Percentiles rank a stretch among this genome's conserved stretches.
Evolutionary conservation across 2,888 invertebrate species (phyloP).

Genomic region (Tetramorium bicarinatum): DNA sequence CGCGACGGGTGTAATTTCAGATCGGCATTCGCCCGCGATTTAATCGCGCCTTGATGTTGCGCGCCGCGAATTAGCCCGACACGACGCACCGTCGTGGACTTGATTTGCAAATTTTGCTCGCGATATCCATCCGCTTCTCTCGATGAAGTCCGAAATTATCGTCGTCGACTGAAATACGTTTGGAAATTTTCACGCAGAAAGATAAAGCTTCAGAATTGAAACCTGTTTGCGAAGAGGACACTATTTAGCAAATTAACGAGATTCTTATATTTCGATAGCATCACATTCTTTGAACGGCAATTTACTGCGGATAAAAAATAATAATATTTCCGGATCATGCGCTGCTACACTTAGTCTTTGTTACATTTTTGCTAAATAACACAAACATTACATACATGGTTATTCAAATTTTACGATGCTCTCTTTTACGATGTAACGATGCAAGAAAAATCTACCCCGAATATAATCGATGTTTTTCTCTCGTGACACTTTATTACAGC

Average conservation of each 20-base stretch:
- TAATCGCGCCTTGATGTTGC: slow-evolving; percentile 80
- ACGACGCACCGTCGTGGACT: slow-evolving; percentile 39
- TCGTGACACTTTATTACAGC: slow-evolving; percentile 62
- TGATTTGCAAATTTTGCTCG: slow-evolving; percentile 60
- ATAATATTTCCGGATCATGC: background rate
- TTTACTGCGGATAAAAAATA: background rate
- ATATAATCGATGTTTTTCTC: slow-evolving; percentile 69
- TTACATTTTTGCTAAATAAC: background rate
- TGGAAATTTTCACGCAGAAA: background rate
- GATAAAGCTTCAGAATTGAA: background rate
- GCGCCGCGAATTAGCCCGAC: slow-evolving; percentile 52
- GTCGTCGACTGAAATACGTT: background rate
- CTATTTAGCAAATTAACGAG: background rate
- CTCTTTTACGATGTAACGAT: slow-evolving; percentile 12
- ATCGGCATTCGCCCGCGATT: slow-evolving; percentile 83
- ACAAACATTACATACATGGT: background rate
- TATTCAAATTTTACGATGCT: background rate
- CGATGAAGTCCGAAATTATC: slow-evolving; percentile 13
- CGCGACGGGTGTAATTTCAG: slow-evolving; percentile 83
- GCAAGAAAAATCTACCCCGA: slow-evolving; percentile 36
- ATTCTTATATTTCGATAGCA: background rate
- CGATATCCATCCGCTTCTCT: background rate
- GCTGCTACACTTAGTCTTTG: background rate
- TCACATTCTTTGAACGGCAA: background rate
- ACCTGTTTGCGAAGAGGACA: background rate